Conservation (phyloP, 2,888 invertebrate species). For the Sclerodermus sp. region DNA sequence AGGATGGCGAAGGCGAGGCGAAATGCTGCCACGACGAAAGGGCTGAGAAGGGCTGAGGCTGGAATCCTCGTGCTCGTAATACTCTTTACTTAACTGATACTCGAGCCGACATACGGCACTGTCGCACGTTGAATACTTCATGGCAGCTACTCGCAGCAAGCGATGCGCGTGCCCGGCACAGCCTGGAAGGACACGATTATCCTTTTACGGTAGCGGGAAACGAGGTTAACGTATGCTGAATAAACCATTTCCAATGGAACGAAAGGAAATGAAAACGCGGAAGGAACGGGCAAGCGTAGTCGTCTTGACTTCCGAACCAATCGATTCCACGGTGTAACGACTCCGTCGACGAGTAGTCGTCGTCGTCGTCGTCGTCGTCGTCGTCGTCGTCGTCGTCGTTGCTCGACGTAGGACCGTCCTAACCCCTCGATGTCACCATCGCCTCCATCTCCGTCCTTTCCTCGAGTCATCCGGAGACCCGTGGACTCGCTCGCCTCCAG, state of each 20-base stretch:
- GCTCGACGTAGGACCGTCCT: too few relatives aligned
- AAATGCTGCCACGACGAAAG: too few relatives aligned
- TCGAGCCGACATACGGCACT: conserved; percentile 29
- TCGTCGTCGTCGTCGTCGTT: too few relatives aligned
- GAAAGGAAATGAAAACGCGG: conserved; percentile 30
- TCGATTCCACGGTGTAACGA: conserved; percentile 7
- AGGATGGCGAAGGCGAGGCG: too few relatives aligned
- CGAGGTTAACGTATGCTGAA: conserved; percentile 41
- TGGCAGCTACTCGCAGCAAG: conserved; percentile 21
- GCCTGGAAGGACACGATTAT: conserved; percentile 41
- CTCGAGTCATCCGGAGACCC: too few relatives aligned
- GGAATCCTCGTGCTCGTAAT: conserved; percentile 17
- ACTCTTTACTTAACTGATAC: conserved; percentile 30
- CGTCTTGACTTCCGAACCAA: conserved; percentile 8
- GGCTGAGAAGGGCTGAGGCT: too few relatives aligned
- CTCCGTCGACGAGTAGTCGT: too few relatives aligned
- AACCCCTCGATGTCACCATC: too few relatives aligned
- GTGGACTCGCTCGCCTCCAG: too few relatives aligned
- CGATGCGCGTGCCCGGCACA: conserved; percentile 13
- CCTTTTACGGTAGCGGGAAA: conserved; percentile 40
- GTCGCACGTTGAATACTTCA: conserved; percentile 42
- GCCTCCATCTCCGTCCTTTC: too few relatives aligned
- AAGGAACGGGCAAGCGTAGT: conserved; percentile 4
- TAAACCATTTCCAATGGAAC: conserved; percentile 33
- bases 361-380: too few relatives aligned